Base-by-base conservation (phyloP, 2,113 vertebrate species). In the Ellobius talpinus region DNA sequence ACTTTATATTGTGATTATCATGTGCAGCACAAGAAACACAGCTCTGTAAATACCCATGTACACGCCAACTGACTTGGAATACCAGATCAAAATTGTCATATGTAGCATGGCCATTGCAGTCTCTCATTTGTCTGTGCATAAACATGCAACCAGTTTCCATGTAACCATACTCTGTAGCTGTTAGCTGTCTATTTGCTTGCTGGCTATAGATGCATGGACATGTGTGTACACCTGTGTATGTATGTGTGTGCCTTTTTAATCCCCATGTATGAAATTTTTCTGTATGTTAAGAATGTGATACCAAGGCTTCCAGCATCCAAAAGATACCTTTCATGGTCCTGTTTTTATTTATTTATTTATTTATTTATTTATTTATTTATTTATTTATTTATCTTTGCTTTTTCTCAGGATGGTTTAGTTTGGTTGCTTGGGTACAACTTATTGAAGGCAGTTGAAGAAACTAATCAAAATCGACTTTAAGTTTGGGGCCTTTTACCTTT, bases 401-500 rank as follows among this genome's bases (percentile, higher is more conserved):
- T 97, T 88, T n/a, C 92, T 90, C 96, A 93, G 88, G 94, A 98
- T 94, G 94, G 87, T 96, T 98, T 82, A 91, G 72, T 96, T 97
- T 86, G 88, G 72, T 95, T 97, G 90, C 94, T 87, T 96, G 95
- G 90, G 96, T 92, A 97, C 93, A 97, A 92, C 73, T 97, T 96
- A 97, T 97, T 97, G 77, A 97, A 96, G 70, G 84, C 96, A 96
- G 96, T 97, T 97, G 93, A 61, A 97, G 89, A 93, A 96, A 93
- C 90, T 95, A 92, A 95, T 95, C 81, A 93, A 96, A 97, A 97
- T 95, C 74, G 97, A 91, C 94, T 97, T n/a, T 66, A 93, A 95
- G 78, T 97, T 96, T 96, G 21, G 70, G 65, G 21, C 33, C 88
- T 61, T 96, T 95, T 81, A 79, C 61, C 42, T 94, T 72, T 92